Conservation (phyloP, 2,888 invertebrate species). For the Byasa hedistus region DNA sequence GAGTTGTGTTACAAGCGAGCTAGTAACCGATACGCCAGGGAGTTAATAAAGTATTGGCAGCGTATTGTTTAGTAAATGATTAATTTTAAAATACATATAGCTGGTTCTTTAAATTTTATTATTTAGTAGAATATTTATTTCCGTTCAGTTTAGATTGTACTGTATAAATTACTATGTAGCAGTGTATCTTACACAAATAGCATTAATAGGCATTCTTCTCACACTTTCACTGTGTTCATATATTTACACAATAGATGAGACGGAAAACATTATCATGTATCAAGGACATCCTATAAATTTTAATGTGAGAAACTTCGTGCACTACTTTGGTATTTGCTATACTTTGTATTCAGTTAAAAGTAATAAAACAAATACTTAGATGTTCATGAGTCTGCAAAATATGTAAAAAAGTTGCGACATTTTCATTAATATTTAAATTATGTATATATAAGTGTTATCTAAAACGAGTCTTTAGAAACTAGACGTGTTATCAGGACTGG, state of each 20-base stretch:
- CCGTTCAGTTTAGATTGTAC: no score
- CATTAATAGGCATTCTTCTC: not conserved
- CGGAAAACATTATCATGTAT: not conserved
- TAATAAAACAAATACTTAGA: no score
- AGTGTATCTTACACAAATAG: not conserved
- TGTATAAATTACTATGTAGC: no score
- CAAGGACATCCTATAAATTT: not conserved
- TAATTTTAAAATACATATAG: no score
- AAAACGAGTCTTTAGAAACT: not conserved
- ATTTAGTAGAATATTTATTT: no score
- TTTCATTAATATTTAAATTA: conserved; percentile 2
- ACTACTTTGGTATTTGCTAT: not conserved
- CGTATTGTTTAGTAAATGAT: no score
- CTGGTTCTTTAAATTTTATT: no score
- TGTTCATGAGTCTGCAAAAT: not conserved
- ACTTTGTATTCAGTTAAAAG: no score
- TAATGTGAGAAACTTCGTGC: not conserved
- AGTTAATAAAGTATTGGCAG: no score
- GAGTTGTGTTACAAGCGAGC: no score
- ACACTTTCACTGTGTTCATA: conserved; percentile 1
- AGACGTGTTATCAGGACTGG: conserved; percentile 10
- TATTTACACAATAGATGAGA: not conserved
- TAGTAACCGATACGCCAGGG: no score
- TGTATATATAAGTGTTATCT: not conserved
- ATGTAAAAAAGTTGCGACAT: not conserved